Conservation (phyloP, 2,113 vertebrate species). For the Ondatra zibethicus region DNA sequence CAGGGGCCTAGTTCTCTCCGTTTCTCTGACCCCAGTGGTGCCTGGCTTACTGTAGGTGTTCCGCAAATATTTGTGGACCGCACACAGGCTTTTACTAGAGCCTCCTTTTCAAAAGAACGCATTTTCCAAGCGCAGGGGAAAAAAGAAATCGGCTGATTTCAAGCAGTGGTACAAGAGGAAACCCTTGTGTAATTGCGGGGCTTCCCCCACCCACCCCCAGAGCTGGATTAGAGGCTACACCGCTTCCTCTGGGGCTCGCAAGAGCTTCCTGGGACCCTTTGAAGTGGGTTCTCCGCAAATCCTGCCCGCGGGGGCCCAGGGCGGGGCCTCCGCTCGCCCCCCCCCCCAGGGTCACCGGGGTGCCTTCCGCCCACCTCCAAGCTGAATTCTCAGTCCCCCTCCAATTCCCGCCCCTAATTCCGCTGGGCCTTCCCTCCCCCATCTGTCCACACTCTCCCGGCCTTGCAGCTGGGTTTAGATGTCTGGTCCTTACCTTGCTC, state of each 20-base stretch:
- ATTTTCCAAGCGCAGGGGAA: not conserved
- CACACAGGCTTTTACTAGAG: no score
- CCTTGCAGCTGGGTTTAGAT: not conserved
- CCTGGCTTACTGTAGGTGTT: not conserved
- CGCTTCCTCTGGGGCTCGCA: slow-evolving; percentile 70
- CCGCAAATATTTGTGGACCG: not conserved
- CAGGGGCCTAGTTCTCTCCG: not conserved
- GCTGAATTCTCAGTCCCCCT: not conserved
- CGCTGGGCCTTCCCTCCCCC: not conserved
- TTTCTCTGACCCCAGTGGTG: not conserved
- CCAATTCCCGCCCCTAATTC: not conserved
- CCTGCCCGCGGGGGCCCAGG: slow-evolving; percentile 65
- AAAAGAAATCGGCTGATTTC: not conserved
- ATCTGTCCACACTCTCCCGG: not conserved
- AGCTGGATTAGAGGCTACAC: slow-evolving; percentile 67
- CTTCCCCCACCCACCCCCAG: slow-evolving; percentile 69
- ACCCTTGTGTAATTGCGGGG: slow-evolving; percentile 58
- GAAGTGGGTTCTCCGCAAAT: slow-evolving; percentile 77
- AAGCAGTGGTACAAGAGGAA: slow-evolving; percentile 47
- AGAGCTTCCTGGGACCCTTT: slow-evolving; percentile 79
- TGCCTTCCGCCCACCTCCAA: not conserved
- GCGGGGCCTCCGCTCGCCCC: not conserved
- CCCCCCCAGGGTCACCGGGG: not conserved
- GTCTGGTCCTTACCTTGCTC: not conserved
- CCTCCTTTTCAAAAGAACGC: not conserved